Evolutionary conservation across 1,140 invertebrate genomes (phyloP), one percentile per base, ranked within the genome.

Genomic region (Radopholus similis): DNA sequence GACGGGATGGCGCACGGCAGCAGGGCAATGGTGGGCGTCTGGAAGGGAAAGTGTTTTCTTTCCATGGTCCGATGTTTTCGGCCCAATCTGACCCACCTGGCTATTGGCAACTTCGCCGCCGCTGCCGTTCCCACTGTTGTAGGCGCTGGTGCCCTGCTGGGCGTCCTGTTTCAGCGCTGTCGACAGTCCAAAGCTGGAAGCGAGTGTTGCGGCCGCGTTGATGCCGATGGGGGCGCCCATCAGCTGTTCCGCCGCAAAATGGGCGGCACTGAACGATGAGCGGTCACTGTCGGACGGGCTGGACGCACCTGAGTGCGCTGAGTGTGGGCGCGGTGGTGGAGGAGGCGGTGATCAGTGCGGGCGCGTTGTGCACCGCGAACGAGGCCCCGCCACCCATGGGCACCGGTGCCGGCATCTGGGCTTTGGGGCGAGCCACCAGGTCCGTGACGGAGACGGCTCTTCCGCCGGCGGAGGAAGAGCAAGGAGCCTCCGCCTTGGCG

Each of bases 1-100:
- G 74, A 30, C 8, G 56, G 62, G n/a, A 53, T 23, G 38, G 75
- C 18, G 35, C 40, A 74, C 23, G 72, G 68, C 15, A 74, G 13
- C 18, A 75, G 44, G 2, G 75, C 64, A 62, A 74, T 70, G 32
- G 66, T 38, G 35, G 51, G 35, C 21, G 28, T 53, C 38, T 51
- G 18, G 5, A 60, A 15, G 30, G n/a, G 11, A 11, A 26, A 35
- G 23, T 15, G 21, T 66, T 34, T 65, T 44, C n/a, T n/a, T n/a
- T n/a, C n/a, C n/a, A n/a, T n/a, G n/a, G n/a, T n/a, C n/a, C n/a
- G n/a, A n/a, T n/a, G n/a, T n/a, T n/a, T n/a, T n/a, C n/a, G n/a
- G n/a, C n/a, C n/a, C n/a, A n/a, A n/a, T n/a, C n/a, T n/a, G n/a
- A n/a, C n/a, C n/a, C n/a, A n/a, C n/a, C n/a, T n/a, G n/a, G n/a